Conservation (phyloP, 2,113 vertebrate genomes). For the Cyanoderma ruficeps region DNA sequence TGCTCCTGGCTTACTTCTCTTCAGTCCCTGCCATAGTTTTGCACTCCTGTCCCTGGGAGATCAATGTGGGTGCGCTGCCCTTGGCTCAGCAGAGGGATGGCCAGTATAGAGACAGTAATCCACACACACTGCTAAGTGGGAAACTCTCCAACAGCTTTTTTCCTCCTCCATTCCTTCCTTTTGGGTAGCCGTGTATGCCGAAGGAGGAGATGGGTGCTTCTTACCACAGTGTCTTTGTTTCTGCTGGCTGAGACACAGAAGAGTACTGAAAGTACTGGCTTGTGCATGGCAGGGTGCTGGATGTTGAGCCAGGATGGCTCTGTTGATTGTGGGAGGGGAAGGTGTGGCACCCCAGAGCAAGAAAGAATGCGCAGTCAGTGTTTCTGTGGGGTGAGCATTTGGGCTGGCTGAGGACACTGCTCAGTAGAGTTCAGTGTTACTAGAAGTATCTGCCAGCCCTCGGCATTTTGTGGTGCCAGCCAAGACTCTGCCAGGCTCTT, state of each 20-base stretch:
- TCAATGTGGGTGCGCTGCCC: accelerated
- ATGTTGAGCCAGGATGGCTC: background rate
- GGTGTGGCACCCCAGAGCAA: background rate
- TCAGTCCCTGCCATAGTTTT: background rate
- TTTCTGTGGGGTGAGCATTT: background rate
- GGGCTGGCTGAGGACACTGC: background rate
- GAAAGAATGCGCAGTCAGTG: background rate
- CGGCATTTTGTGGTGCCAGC: accelerated
- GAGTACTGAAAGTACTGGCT: background rate
- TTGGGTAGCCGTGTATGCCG: background rate
- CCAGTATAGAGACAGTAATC: background rate
- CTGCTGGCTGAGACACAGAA: background rate
- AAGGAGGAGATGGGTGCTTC: background rate
- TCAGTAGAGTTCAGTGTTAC: background rate
- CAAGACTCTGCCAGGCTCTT: background rate
- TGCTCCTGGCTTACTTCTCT: background rate
- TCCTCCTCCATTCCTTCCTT: background rate
- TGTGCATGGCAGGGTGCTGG: background rate
- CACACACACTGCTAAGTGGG: background rate
- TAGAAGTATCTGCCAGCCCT: background rate
- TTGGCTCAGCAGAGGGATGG: background rate
- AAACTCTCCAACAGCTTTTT: background rate
- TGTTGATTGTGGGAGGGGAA: background rate
- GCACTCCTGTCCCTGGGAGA: background rate
- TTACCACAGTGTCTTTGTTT: background rate